Evolutionary conservation across 2,888 invertebrate species (phyloP).

Genomic region (Mesochorus sp.): DNA sequence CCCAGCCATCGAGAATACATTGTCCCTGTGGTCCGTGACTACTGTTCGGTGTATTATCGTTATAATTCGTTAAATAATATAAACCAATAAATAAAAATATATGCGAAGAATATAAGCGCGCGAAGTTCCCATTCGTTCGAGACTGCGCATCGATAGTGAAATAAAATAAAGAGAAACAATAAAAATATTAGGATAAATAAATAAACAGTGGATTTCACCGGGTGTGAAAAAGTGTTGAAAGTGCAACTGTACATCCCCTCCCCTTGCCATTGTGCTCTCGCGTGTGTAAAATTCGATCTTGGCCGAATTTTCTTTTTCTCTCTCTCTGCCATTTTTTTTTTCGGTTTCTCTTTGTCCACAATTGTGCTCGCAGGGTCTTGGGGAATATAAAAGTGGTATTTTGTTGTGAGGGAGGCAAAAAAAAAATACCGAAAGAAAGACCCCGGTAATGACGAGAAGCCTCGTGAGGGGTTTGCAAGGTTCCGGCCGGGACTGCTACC

Average conservation of each 20-base stretch:
- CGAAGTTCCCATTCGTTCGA: too few relatives aligned
- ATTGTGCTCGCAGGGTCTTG: not conserved
- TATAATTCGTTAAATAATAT: not conserved
- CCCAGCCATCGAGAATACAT: constrained; percentile 51
- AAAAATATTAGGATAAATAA: too few relatives aligned
- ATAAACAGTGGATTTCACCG: too few relatives aligned
- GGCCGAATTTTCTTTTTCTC: not conserved
- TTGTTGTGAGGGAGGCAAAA: not conserved
- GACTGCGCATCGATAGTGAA: too few relatives aligned
- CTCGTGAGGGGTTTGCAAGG: constrained; percentile 51
- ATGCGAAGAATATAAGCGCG: not conserved
- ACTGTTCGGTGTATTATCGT: not conserved
- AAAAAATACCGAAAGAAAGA: not conserved
- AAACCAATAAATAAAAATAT: not conserved
- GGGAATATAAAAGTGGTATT: not conserved
- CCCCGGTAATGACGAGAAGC: constrained; percentile 43
- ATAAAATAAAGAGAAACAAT: too few relatives aligned
- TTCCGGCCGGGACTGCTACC: constrained; percentile 44
- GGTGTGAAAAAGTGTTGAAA: too few relatives aligned
- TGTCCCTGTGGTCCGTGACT: constrained; percentile 57
- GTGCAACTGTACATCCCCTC: too few relatives aligned
- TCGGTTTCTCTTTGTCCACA: constrained; percentile 1
- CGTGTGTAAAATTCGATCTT: not conserved
- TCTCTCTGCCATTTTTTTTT: too few relatives aligned
- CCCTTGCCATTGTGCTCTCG: constrained; percentile 25